Percentiles rank a stretch among this genome's conserved stretches.
Evolutionary conservation across 2,888 invertebrate genomes (phyloP).

Genomic region (Agrilus mali): DNA sequence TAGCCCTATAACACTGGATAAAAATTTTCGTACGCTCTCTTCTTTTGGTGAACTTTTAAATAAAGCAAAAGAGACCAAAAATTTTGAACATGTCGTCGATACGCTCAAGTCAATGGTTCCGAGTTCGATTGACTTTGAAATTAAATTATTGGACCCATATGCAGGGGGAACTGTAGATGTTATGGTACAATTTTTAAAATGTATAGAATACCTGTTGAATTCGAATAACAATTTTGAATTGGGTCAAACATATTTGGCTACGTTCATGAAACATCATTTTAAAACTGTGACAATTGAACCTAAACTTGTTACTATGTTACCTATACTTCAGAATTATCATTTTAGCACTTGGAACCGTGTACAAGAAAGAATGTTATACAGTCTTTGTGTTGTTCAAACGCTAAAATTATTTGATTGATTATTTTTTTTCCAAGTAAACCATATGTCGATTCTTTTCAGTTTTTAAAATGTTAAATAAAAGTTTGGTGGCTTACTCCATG

Average conservation of each 20-base stretch:
- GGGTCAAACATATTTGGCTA: conserved; percentile 75
- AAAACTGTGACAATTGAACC: conserved; percentile 42
- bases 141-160: conserved; percentile 65
- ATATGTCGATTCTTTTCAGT: too few relatives aligned
- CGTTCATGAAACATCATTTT: conserved; percentile 76
- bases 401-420: conserved; percentile 35
- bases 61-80: conserved; percentile 34
- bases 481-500: too few relatives aligned
- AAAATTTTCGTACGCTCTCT: conserved; percentile 52
- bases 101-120: conserved; percentile 61
- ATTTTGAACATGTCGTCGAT: conserved; percentile 47
- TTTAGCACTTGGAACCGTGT: conserved; percentile 51
- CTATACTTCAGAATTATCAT: conserved; percentile 45
- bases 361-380: conserved; percentile 58
- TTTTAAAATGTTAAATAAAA: neutral
- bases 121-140: conserved; percentile 76
- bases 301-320: conserved; percentile 41
- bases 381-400: conserved; percentile 61
- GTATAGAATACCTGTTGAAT: conserved; percentile 56
- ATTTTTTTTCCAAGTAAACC: too few relatives aligned
- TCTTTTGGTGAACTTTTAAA: conserved; percentile 54
- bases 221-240: conserved; percentile 79
- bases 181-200: conserved; percentile 66
- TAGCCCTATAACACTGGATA: conserved; percentile 43
- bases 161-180: conserved; percentile 56